phyloP scores from a whole-genome alignment of 2,888 invertebrate genomes.

The Lucinisca nassula region DNA sequence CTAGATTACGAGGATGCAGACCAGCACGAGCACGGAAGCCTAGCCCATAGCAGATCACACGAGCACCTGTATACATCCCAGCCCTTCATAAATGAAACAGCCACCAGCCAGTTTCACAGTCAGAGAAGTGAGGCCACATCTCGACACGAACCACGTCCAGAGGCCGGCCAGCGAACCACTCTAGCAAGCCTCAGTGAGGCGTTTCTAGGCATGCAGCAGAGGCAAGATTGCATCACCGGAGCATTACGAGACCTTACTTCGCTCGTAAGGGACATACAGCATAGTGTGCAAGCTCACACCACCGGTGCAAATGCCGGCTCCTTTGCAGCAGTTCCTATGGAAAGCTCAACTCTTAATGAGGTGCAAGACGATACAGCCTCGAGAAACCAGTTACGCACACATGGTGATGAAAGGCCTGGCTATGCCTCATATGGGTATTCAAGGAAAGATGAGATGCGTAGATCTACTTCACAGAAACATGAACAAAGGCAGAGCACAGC shows the following conservation, averaged over 20 bases:
- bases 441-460: neutral
- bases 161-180: neutral
- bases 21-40: neutral
- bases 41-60: neutral
- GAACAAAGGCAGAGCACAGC: neutral
- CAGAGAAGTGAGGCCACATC: neutral
- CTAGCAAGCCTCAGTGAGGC: neutral
- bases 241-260: neutral
- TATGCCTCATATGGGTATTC: neutral
- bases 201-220: neutral
- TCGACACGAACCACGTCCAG: neutral
- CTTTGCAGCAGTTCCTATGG: neutral
- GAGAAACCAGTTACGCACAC: neutral
- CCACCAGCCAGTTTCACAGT: neutral
- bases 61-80: neutral
- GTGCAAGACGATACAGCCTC: neutral
- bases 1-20: neutral
- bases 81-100: neutral
- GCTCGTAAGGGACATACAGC: neutral
- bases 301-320: neutral
- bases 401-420: neutral
- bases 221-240: neutral
- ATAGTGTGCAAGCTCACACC: neutral
- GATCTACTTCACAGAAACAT: neutral
- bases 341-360: neutral